Evolutionary conservation across 2,888 invertebrate genomes (phyloP), one percentile per base, ranked within the genome.

Genomic region (Stegophylla sp.): DNA sequence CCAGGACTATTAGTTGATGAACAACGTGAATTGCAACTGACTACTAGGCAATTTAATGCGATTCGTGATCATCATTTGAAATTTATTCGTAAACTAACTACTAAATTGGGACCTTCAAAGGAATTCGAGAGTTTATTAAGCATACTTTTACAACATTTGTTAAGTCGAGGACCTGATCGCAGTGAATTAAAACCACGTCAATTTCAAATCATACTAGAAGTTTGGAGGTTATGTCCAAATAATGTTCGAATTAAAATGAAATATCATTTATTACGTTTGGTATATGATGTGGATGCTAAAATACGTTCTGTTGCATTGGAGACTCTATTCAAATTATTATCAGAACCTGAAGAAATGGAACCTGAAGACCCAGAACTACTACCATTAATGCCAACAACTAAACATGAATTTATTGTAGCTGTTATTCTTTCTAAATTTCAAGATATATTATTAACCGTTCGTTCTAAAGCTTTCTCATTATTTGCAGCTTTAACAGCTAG

Each of bases 1-100:
- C 7, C 71, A 51, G 71, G 71, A 41, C 51, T 79, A 61, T 69
- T 79, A 41, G 71, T 79, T 17, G 71, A 79, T 20, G 71, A 61
- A 41, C 79, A 79, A 51, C 69, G 71, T 51, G 71, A 71, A 71
- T 71, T 79, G 79, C 79, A 71, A 13, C 51, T 79, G 59, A 71
- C 61, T 26, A 79, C 51, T 41, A 79, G 34, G 9, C 71, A 79
- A 79, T 79, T 71, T 71, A 79, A 79, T 61, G 26, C 48, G 20
- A 51, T 79, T 34, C 79, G 79, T 41, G 79, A 79, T 9, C 79
- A 79, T 71, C 79, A 79, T 71, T 79, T 79, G n/a, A 48, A 61
- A 51, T 79, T 79, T 79, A 51, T 79, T 23, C 45, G 51, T 51
- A 79, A 63, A 71, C 4, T 79, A 13, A 71, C 61, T 3, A 61